Percentiles rank a stretch among this genome's conserved stretches.
Evolutionary conservation across 2,113 vertebrate species (phyloP).

Genomic region (Cyanistes caeruleus): DNA sequence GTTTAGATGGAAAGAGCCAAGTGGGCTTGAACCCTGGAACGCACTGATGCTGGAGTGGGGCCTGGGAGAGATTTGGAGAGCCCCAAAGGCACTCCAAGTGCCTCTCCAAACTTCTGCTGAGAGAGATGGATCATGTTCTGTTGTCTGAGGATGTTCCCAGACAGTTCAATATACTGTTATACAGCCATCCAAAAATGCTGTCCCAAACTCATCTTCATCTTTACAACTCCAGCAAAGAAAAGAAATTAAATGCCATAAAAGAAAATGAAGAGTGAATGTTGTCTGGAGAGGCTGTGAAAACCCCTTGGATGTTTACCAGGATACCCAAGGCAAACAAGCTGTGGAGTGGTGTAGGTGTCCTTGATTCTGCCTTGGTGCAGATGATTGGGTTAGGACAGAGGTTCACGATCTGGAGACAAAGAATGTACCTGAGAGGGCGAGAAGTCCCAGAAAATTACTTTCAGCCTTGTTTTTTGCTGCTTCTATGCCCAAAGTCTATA

Average conservation of each 20-base stretch:
- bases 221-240: neutral
- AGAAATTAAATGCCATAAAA: conserved; percentile 29
- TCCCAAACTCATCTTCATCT: neutral
- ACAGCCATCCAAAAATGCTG: neutral
- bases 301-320: conserved; percentile 23
- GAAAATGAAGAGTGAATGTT: conserved; percentile 21
- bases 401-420: neutral
- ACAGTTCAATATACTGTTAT: neutral
- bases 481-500: neutral
- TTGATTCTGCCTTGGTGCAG: neutral
- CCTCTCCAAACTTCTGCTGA: neutral
- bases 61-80: neutral
- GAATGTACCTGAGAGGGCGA: neutral
- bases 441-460: neutral
- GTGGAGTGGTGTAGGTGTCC: neutral
- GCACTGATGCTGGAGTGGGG: rapidly evolving
- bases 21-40: neutral
- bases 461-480: neutral
- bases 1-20: neutral
- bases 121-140: neutral
- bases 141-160: neutral
- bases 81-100: neutral
- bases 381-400: neutral
- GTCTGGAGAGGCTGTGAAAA: conserved; percentile 20
- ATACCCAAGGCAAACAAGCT: conserved; percentile 6